Conservation (phyloP, 2,888 invertebrate genomes). For the Amiota mariae region DNA sequence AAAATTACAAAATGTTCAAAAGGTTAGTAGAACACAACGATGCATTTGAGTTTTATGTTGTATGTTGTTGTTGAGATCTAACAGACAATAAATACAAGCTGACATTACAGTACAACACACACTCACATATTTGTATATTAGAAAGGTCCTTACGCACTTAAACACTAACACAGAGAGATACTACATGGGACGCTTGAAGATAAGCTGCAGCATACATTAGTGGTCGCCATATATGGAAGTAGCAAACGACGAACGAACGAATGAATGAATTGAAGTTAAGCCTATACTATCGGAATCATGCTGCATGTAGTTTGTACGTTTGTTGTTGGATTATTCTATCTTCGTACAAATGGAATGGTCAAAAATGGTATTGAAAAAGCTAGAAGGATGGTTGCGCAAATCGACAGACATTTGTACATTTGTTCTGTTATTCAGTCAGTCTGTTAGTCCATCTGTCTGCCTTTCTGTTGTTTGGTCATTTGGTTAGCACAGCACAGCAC, state of each 20-base stretch:
- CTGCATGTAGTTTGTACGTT: constrained; percentile 21
- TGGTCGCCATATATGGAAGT: constrained; percentile 27
- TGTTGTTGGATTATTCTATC: too few species aligned
- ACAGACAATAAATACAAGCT: constrained; percentile 45
- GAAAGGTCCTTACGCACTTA: background rate
- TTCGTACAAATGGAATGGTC: too few species aligned
- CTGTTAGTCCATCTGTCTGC: too few species aligned
- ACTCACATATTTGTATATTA: constrained; percentile 2
- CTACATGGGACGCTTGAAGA: background rate
- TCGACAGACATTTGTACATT: too few species aligned
- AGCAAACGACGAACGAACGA: constrained; percentile 11
- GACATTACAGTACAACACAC: constrained; percentile 7
- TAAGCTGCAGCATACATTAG: constrained; percentile 28
- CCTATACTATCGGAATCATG: constrained; percentile 26
- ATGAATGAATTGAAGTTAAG: background rate
- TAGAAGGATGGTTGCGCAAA: too few species aligned
- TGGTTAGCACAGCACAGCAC: background rate
- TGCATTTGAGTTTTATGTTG: constrained; percentile 34
- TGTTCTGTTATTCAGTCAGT: too few species aligned
- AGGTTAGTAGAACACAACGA: constrained; percentile 54
- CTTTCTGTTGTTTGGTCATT: background rate
- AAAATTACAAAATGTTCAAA: constrained; percentile 49
- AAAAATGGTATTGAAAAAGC: too few species aligned
- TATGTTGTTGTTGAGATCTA: constrained; percentile 47
- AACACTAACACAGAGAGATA: background rate